Conservation (phyloP, 2,797 vertebrate species). For the Iguana delicatissima region DNA sequence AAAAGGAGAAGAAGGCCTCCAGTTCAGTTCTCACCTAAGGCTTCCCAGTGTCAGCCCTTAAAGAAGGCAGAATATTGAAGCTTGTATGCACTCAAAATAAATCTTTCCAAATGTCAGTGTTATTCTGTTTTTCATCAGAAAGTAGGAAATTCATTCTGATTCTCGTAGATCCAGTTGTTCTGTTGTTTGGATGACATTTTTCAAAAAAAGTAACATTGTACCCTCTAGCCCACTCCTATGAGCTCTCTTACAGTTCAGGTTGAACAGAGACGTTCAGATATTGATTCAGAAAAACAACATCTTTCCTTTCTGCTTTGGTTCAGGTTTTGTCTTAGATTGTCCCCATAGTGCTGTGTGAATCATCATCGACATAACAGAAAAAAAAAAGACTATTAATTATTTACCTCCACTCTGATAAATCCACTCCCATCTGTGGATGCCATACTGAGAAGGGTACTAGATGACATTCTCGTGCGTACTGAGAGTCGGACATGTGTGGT, state of each 20-base stretch:
- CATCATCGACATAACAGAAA: not conserved
- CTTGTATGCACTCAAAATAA: not conserved
- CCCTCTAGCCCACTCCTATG: no score
- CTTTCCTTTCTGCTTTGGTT: not conserved
- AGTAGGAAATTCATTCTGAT: no score
- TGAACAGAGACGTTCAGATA: not conserved
- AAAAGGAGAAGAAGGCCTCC: not conserved
- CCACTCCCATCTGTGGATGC: slow-evolving; percentile 78
- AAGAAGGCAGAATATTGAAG: not conserved
- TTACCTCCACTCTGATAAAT: slow-evolving; percentile 86
- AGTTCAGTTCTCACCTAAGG: not conserved
- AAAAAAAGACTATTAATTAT: slow-evolving; percentile 18
- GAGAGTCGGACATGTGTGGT: slow-evolving; percentile 84
- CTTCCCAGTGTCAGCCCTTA: not conserved
- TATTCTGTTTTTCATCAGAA: not conserved
- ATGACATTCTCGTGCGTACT: slow-evolving; percentile 83
- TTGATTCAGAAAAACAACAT: not conserved
- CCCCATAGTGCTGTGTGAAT: not conserved
- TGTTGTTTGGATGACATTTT: not conserved
- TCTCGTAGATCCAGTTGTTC: not conserved
- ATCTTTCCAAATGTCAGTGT: not conserved
- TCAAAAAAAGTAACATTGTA: not conserved
- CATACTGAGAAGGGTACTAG: slow-evolving; percentile 83
- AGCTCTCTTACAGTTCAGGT: not conserved
- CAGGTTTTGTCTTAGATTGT: not conserved